Conservation (phyloP, 2,113 vertebrate species). For the Scartelaos histophorus region DNA sequence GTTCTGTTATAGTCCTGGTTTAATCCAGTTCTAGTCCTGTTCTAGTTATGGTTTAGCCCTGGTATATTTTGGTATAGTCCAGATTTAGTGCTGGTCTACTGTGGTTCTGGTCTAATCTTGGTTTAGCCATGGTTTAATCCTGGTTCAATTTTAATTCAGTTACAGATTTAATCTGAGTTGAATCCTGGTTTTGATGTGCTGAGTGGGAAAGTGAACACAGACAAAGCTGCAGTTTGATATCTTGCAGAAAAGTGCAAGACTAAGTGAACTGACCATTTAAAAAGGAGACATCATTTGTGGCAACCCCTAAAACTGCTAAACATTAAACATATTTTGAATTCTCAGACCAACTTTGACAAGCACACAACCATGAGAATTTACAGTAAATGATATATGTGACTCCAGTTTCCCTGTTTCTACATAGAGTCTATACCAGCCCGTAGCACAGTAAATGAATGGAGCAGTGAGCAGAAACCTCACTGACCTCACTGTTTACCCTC, state of each 20-base stretch:
- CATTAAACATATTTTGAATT: neutral
- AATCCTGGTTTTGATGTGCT: neutral
- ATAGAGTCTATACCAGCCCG: neutral
- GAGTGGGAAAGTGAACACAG: neutral
- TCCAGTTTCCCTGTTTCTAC: neutral
- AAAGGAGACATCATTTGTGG: neutral
- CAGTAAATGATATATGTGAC: neutral
- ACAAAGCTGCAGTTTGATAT: neutral
- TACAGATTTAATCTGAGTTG: neutral
- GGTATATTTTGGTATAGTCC: no score
- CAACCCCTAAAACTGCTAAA: neutral
- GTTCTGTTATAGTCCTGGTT: no score
- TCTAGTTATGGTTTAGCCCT: no score
- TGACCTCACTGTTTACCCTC: slow-evolving; percentile 5
- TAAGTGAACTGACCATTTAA: neutral
- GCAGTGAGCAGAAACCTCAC: neutral
- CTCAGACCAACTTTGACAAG: neutral
- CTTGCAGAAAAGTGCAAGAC: neutral
- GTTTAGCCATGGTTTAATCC: neutral
- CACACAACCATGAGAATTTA: neutral
- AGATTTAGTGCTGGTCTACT: no score
- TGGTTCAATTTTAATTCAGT: neutral
- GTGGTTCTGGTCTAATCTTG: neutral
- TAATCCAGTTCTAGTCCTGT: no score
- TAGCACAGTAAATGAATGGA: neutral